Base-by-base conservation (phyloP, 2,797 vertebrate genomes). In the Potorous gilbertii region DNA sequence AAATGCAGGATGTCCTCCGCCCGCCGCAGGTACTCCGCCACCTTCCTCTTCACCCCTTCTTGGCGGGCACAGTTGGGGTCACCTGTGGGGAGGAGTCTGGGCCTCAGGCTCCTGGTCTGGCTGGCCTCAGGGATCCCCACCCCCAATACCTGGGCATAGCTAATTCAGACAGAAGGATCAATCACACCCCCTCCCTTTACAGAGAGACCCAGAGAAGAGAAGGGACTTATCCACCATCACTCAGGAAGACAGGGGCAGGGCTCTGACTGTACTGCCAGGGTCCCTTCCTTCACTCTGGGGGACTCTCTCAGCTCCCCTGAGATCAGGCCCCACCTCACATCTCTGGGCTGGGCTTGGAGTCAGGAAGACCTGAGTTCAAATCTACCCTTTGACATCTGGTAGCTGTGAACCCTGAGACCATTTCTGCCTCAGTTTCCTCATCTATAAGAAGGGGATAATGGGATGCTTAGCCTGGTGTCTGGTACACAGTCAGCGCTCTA, bases 1-100 rank as follows among this genome's bases (percentile, higher is more conserved):
- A n/a, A 59, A 5, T 98, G 98, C 62, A 99, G 98, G 96, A 99
- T 97, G 96, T 98, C 98, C 97, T 99, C 99, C 0, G 99, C 99
- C 14, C 99, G 99, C 95, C 99, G 98, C 66, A 99, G 98, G 93
- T 99, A 99, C 97, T 99, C 98, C 0, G 99, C 99, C 0, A 99
- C 99, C 97, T 98, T 98, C 97, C 98, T 99, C 98, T 99, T 99
- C 96, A 99, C 99, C 0, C 98, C 98, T 91, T 99, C 99, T 94
- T 98, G 98, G 55, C 99, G 99, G 27, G 98, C 97, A 0, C 98
- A 97, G 92, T 99, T 99, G 0, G 98, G 98, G 92, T 99, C 99
- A 93, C 98, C 99, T 99, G 95, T 21, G 50, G 57, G 91, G 27
- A 94, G 54, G 29, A 94, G 46, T 31, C 10, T n/a, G 46, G 4